Evolutionary conservation across 30 jellyfish, hydroid and myxozoan genomes (phyloP).

Genomic region (Aurelia sp.): DNA sequence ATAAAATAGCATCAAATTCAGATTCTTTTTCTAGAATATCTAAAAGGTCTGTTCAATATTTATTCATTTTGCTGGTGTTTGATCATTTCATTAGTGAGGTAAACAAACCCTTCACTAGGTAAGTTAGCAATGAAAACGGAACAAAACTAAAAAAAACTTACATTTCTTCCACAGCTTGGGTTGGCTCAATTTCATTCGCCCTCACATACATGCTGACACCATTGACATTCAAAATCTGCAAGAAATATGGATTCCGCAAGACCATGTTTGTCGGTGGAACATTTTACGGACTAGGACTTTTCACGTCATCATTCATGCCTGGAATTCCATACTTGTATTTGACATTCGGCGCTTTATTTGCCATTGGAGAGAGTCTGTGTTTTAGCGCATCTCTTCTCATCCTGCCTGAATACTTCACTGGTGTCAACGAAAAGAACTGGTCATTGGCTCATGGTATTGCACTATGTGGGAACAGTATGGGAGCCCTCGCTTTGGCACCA

Average conservation of each 20-base stretch:
- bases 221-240: constrained; percentile 81
- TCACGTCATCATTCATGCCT: constrained; percentile 82
- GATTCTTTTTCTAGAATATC: no score
- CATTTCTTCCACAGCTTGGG: constrained; percentile 83
- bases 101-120: no score
- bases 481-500: constrained; percentile 92
- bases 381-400: constrained; percentile 85
- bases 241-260: constrained; percentile 74
- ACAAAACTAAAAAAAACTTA: background rate
- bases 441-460: constrained; percentile 95
- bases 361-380: constrained; percentile 81
- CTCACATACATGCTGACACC: constrained; percentile 89
- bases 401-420: constrained; percentile 83
- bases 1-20: no score
- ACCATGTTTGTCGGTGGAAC: constrained; percentile 82
- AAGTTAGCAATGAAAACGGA: no score
- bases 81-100: no score
- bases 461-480: constrained; percentile 86
- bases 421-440: constrained; percentile 58
- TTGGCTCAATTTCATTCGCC: constrained; percentile 88
- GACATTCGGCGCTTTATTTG: constrained; percentile 81
- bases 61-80: no score
- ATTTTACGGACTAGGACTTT: constrained; percentile 83
- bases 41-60: no score
- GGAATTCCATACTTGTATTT: constrained; percentile 81